Conservation (phyloP, 2,797 vertebrate species). For the Eulemur albifrons region DNA sequence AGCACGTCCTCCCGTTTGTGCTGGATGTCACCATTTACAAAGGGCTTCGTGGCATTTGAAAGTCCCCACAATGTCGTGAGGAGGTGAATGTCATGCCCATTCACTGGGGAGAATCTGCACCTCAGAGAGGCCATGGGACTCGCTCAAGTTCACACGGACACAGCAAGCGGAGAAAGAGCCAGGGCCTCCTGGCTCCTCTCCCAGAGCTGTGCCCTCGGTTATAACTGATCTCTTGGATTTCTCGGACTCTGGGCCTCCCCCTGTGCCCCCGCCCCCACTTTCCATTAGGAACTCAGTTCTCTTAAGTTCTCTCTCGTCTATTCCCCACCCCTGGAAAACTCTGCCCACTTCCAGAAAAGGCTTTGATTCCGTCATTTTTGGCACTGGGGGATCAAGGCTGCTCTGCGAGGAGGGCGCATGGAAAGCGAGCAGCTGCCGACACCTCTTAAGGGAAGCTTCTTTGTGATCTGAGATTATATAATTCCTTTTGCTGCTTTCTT, state of each 20-base stretch:
- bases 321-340: background rate
- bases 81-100: accelerated
- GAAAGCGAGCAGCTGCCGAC: background rate
- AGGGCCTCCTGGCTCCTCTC: background rate
- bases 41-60: background rate
- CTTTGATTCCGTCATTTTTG: background rate
- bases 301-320: background rate
- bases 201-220: background rate
- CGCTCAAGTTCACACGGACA: background rate
- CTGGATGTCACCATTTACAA: accelerated
- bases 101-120: background rate
- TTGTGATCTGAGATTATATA: background rate
- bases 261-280: background rate
- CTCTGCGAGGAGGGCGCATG: background rate
- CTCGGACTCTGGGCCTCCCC: accelerated
- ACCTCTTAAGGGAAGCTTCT: background rate
- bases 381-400: background rate
- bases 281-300: background rate
- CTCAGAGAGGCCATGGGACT: background rate
- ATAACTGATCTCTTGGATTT: background rate
- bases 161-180: background rate
- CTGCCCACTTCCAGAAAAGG: background rate
- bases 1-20: accelerated
- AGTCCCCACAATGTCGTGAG: background rate
- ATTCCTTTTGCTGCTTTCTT: background rate